Conservation (phyloP, 2,797 vertebrate species). For the Coranthus polyacanthus region DNA sequence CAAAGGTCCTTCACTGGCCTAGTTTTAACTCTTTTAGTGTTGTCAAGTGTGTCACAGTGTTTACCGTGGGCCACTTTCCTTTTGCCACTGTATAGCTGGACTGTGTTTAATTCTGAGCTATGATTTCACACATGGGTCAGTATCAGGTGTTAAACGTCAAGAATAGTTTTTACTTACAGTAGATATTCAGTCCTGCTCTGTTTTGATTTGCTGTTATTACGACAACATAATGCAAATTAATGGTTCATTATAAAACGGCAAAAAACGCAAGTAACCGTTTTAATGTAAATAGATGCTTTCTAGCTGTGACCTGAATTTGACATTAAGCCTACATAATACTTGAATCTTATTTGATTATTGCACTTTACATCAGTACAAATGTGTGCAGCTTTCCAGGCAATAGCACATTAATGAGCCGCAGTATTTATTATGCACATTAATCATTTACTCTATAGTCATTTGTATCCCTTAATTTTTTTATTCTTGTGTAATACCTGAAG, state of each 20-base stretch:
- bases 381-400: too few species aligned
- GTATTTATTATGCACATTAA: too few species aligned
- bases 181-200: too few species aligned
- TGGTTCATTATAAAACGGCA: background rate
- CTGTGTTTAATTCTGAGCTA: too few species aligned
- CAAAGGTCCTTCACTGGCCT: slow-evolving; percentile 60
- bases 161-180: too few species aligned
- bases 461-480: background rate
- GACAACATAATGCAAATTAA: background rate
- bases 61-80: slow-evolving; percentile 2
- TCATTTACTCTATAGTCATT: background rate
- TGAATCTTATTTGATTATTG: background rate
- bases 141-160: too few species aligned
- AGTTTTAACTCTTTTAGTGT: slow-evolving; percentile 42
- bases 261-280: too few species aligned
- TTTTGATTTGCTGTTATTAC: background rate
- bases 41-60: background rate
- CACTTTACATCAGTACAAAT: background rate
- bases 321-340: background rate
- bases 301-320: background rate
- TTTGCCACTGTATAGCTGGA: background rate
- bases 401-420: too few species aligned
- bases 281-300: background rate
- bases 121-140: too few species aligned
- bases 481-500: background rate